Evolutionary conservation across 2,797 vertebrate genomes (phyloP).

Genomic region (Coccyzus lansbergi): DNA sequence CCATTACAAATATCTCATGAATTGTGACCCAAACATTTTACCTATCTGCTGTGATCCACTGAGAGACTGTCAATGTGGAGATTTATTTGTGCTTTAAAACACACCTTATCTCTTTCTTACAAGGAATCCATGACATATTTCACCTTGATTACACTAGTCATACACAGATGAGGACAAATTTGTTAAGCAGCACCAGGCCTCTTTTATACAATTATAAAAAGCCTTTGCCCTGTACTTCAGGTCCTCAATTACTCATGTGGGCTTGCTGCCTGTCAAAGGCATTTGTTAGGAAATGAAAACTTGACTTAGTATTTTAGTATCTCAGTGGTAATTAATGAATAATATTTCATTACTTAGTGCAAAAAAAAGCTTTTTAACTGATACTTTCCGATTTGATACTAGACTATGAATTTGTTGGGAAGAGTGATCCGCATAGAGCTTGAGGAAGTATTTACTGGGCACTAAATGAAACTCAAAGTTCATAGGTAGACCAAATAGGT

Average conservation of each 20-base stretch:
- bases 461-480: neutral
- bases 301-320: neutral
- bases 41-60: neutral
- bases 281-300: neutral
- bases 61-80: neutral
- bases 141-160: neutral
- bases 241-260: neutral
- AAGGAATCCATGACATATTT: neutral
- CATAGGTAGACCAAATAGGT: neutral
- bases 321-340: neutral
- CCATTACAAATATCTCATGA: fast-evolving
- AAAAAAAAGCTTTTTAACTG: neutral
- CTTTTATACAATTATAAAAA: neutral
- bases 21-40: neutral
- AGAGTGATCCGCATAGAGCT: neutral
- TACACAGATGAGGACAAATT: neutral
- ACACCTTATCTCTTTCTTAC: neutral
- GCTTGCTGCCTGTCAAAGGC: neutral
- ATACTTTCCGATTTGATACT: neutral
- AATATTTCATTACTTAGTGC: neutral
- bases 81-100: neutral
- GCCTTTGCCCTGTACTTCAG: neutral
- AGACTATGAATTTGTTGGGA: neutral
- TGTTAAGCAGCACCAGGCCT: neutral
- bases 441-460: neutral